Evolutionary conservation across 2,797 vertebrate genomes (phyloP).

Genomic region (Halcyon smyrnensis): DNA sequence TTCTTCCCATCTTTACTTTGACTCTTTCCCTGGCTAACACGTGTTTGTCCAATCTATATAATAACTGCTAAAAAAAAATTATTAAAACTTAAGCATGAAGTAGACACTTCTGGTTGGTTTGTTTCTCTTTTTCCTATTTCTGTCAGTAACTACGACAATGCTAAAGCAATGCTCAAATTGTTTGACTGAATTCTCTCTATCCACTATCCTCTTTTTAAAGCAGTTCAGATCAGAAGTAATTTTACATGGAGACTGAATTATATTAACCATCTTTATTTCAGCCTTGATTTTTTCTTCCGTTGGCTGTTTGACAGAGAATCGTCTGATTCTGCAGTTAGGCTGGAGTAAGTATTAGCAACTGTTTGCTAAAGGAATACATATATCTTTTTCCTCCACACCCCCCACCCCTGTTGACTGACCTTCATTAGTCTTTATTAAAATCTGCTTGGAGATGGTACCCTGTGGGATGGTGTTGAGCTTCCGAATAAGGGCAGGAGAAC

Average conservation of each 20-base stretch:
- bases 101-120: not conserved
- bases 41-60: not conserved
- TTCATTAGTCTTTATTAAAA: not conserved
- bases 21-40: not conserved
- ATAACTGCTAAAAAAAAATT: not conserved
- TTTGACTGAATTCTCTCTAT: not conserved
- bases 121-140: not conserved
- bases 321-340: constrained; percentile 78
- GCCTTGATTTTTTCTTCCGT: constrained; percentile 91
- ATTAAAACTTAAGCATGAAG: not conserved
- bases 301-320: constrained; percentile 91
- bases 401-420: not conserved
- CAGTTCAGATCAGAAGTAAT: not conserved
- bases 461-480: not conserved
- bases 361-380: not conserved
- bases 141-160: not conserved
- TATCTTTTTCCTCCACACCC: not conserved
- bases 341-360: constrained; percentile 90
- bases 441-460: not conserved
- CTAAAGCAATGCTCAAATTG: not conserved
- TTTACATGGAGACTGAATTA: not conserved
- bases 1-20: not conserved
- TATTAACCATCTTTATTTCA: constrained; percentile 67
- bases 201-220: not conserved
- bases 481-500: not conserved